Conservation (phyloP, 2,797 vertebrate species). For the Schizothorax lantsangensis region DNA sequence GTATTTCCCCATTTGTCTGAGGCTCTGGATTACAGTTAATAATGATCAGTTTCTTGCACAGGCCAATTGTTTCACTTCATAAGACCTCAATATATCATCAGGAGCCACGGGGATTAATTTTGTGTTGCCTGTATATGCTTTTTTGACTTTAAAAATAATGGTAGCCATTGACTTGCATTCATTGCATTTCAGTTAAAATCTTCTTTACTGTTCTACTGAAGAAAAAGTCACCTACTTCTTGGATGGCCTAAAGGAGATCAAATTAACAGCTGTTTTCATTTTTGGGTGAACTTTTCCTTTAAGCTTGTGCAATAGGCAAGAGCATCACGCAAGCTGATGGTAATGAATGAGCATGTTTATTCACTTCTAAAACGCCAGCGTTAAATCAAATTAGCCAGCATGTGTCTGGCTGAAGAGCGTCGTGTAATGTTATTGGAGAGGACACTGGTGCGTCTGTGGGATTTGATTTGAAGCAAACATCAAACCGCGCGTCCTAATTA, state of each 20-base stretch:
- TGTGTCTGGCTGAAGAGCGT: conserved; percentile 35
- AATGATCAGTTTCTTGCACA: too few relatives aligned
- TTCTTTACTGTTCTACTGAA: background rate
- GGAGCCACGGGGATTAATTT: too few relatives aligned
- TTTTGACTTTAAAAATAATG: too few relatives aligned
- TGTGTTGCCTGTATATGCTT: too few relatives aligned
- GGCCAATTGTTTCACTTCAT: too few relatives aligned
- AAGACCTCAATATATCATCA: too few relatives aligned
- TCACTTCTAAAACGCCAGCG: conserved; percentile 24
- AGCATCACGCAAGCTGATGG: conserved; percentile 17
- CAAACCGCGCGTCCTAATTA: conserved; percentile 57
- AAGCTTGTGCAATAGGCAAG: background rate
- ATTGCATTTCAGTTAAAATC: background rate
- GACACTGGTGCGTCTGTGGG: conserved; percentile 52
- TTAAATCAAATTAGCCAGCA: conserved; percentile 50
- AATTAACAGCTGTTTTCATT: background rate
- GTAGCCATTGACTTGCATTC: background rate
- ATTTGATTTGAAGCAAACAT: conserved; percentile 59
- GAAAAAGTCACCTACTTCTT: background rate
- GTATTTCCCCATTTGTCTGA: too few relatives aligned
- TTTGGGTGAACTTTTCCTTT: background rate
- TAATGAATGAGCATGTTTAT: conserved; percentile 51
- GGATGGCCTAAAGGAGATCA: background rate
- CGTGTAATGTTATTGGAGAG: conserved; percentile 53
- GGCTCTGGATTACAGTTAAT: too few relatives aligned